Evolutionary conservation across 1,140 invertebrate species (phyloP).

Genomic region (Pteromalus puparum): DNA sequence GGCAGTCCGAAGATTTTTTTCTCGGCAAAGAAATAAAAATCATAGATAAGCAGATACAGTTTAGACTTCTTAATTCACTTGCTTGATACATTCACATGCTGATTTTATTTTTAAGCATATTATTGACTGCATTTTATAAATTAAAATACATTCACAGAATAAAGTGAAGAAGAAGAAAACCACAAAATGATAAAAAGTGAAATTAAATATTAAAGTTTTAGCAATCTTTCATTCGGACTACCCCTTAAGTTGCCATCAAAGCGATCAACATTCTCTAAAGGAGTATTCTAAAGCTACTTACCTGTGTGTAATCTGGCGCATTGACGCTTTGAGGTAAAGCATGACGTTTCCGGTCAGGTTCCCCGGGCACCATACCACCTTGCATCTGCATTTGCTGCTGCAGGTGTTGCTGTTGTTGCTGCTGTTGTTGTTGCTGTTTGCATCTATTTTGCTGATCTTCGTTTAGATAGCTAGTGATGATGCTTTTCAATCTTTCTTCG

Average conservation of each 20-base stretch:
- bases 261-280: conserved; percentile 44
- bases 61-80: too few species aligned
- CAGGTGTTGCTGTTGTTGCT: conserved; percentile 64
- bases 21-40: background rate
- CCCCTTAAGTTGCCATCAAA: conserved; percentile 48
- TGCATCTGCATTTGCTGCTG: conserved; percentile 61
- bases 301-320: conserved; percentile 78
- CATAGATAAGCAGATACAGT: too few species aligned
- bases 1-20: conserved; percentile 35
- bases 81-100: background rate
- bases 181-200: background rate
- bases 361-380: conserved; percentile 63
- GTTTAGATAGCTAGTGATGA: conserved; percentile 92
- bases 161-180: background rate
- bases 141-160: background rate
- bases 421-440: conserved; percentile 67
- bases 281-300: conserved; percentile 52
- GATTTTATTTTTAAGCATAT: background rate
- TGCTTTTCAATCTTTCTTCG: conserved; percentile 93
- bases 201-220: background rate
- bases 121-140: background rate
- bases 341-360: conserved; percentile 70
- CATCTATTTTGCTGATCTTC: conserved; percentile 83
- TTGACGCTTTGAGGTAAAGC: conserved; percentile 65
- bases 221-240: conserved; percentile 27